Base-by-base conservation (phyloP, 2,888 invertebrate species). In the Drosophila yooni region DNA sequence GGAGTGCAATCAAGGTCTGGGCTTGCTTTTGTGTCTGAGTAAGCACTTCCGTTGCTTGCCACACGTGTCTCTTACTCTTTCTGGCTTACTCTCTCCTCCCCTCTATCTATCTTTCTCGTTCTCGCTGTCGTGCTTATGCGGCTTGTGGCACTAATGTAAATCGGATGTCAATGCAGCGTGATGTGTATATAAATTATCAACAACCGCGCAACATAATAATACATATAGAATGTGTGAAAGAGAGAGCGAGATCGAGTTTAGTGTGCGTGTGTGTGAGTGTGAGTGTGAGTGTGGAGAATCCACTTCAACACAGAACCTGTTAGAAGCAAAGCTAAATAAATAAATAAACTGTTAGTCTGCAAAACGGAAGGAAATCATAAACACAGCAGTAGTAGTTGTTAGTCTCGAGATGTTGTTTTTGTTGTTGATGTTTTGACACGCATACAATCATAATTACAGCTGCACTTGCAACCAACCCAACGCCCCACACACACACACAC, bases 351-450 rank as follows among this genome's bases (percentile, higher is more conserved):
- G 89, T 88, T 90, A 84, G 78, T 69, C 74, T 68, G 81, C 73
- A 83, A 88, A 92, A 92, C 91, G 91, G 91, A 91, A 91, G 91
- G 92, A 92, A 91, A 92, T 91, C 92, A 87, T 91, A 88, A 88
- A 88, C 90, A 85, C 87, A 80, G 70, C 76, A 60, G 53, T 68
- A 65, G 66, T 33, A 63, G 65, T 65, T 60, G 70, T 73, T 46
- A 50, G 38, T 64, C 38, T 51, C 64, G 48, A 25, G 38, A 8
- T 38, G 38, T 46, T 54, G 74, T 50, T 27, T 58, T 56, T 64
- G 74, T 57, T 67, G 80, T 65, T 81, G 82, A 66, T 83, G 82
- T 82, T 89, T 89, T 89, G 89, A 87, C 89, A 84, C 84, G 84
- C 89, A 84, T 89, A 89, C 88, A 86, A 88, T 69, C 88, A 88